A percentile compares a stretch with the other conserved stretches of the same genome.
Evolutionary conservation across 2,113 vertebrate genomes (phyloP).

Genomic region (Bubo blakistoni): DNA sequence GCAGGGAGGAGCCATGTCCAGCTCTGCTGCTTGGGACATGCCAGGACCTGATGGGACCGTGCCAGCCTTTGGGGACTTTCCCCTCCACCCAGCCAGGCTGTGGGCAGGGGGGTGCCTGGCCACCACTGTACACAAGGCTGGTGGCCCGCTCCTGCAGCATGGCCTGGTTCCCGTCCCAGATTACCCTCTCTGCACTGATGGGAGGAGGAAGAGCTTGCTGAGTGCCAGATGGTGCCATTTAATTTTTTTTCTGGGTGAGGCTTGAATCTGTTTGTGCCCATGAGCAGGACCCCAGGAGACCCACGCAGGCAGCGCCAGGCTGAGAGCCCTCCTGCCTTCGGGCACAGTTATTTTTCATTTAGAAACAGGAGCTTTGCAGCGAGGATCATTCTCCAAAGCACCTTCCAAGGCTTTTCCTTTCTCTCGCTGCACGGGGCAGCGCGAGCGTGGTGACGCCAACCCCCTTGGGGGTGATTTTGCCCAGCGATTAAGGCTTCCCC

Average conservation of each 20-base stretch:
- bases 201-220: neutral
- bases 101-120: accelerated
- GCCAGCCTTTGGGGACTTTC: neutral
- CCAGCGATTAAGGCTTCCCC: accelerated
- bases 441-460: accelerated
- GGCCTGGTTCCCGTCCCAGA: neutral
- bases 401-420: neutral
- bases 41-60: accelerated
- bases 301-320: accelerated
- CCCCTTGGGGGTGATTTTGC: neutral
- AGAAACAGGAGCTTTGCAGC: neutral
- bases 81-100: neutral
- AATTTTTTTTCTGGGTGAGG: neutral
- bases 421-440: accelerated
- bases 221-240: conserved; percentile 34
- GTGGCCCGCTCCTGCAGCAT: accelerated
- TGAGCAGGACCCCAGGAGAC: neutral
- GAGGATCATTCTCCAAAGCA: neutral
- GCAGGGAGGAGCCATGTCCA: neutral
- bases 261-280: neutral
- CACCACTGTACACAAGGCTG: accelerated
- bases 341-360: neutral
- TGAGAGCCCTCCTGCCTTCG: neutral
- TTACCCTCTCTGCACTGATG: neutral
- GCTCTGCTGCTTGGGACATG: accelerated